These are phyloP conservation scores for Stegastes partitus DNA, from an alignment of 2,113 vertebrate species.

Conservation along the genomic window DNA sequence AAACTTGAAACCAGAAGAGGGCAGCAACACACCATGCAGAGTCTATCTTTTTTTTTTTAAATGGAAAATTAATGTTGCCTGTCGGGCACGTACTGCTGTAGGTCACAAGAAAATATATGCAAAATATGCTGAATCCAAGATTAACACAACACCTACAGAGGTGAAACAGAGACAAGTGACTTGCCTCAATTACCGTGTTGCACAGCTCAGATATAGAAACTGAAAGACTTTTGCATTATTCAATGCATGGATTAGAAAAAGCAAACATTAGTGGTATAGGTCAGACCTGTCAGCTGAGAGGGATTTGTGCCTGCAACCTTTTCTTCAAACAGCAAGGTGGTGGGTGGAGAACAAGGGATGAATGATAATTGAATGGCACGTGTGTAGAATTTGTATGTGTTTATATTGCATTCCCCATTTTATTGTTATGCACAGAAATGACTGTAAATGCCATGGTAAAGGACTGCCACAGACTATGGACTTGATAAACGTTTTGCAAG, in stretches of 20 bases:
- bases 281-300: background rate
- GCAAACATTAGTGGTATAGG: background rate
- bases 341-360: conserved; percentile 1
- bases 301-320: conserved; percentile 1
- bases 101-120: background rate
- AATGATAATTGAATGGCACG: background rate
- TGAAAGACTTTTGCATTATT: background rate
- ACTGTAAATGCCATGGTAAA: background rate
- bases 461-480: background rate
- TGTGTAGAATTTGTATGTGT: background rate
- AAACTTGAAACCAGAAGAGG: conserved; percentile 36
- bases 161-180: background rate
- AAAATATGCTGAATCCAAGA: background rate
- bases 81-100: background rate
- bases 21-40: conserved; percentile 32
- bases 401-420: background rate
- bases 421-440: background rate
- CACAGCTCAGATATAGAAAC: background rate
- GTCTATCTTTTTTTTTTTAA: background rate
- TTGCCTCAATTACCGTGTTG: background rate
- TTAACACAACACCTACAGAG: background rate
- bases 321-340: conserved; percentile 5
- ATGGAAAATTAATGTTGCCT: background rate
- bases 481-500: background rate
- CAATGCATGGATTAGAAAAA: background rate